These are phyloP conservation scores for Colossoma macropomum DNA, from an alignment of 2,113 vertebrate species.

Conservation along the genomic window DNA sequence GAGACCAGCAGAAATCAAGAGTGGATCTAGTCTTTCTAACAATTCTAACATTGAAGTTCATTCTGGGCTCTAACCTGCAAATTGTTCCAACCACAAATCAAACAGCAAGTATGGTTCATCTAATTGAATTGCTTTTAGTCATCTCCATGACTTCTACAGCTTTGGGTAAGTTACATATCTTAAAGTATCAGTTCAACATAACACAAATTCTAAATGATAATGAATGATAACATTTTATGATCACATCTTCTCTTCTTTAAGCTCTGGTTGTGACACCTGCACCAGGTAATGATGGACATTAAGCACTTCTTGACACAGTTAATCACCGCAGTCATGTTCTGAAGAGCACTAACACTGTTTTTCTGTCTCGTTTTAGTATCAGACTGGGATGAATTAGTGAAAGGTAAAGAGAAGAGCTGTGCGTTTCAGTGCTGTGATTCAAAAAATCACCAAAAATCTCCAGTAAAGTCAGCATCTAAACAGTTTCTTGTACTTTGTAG, in stretches of 20 bases:
- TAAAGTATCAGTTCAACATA: not conserved
- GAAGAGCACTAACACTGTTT: not conserved
- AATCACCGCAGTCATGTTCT: no score
- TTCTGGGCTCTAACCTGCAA: not conserved
- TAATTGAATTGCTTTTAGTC: not conserved
- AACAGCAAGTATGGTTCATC: not conserved
- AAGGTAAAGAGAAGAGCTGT: not conserved
- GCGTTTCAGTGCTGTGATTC: not conserved
- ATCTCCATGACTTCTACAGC: not conserved
- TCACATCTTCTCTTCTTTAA: not conserved
- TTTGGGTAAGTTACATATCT: conserved; percentile 15
- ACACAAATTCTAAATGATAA: not conserved
- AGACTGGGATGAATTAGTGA: not conserved
- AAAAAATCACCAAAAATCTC: not conserved
- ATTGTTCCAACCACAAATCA: not conserved
- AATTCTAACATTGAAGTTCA: not conserved
- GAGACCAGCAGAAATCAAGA: not conserved
- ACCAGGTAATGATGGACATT: not conserved
- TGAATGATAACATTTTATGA: no score
- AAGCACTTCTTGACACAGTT: not conserved
- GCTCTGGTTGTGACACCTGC: not conserved
- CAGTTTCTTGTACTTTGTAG: not conserved
- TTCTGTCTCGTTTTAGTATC: not conserved
- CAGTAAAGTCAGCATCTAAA: not conserved
- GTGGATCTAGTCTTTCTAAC: not conserved